Percentiles rank a stretch among this genome's conserved stretches.
Evolutionary conservation across 2,888 invertebrate species (phyloP).

Genomic region (Xylota sylvarum): DNA sequence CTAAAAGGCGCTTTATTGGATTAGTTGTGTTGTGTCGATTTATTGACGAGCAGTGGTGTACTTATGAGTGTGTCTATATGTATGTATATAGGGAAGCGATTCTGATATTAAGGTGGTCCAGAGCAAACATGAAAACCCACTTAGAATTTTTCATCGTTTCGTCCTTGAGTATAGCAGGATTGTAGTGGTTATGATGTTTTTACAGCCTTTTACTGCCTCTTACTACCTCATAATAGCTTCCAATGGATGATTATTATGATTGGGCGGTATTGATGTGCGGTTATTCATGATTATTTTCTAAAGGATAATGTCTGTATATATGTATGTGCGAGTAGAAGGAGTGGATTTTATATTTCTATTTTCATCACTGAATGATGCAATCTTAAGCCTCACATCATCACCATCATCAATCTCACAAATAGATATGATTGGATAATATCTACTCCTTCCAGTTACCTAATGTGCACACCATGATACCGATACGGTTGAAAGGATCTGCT

Average conservation of each 20-base stretch:
- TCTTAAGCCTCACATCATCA: not conserved
- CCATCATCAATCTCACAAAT: slow-evolving; percentile 43
- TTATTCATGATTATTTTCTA: slow-evolving; percentile 32
- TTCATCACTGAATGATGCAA: not conserved
- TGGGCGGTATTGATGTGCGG: slow-evolving; percentile 26
- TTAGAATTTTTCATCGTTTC: slow-evolving; percentile 59
- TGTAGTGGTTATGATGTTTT: slow-evolving; percentile 56
- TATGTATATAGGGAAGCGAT: not conserved
- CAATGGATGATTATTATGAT: slow-evolving; percentile 39
- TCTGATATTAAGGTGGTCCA: slow-evolving; percentile 38
- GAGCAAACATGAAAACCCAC: slow-evolving; percentile 70
- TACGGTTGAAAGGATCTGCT: slow-evolving; percentile 67
- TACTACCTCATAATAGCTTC: slow-evolving; percentile 65
- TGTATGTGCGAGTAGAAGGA: not conserved
- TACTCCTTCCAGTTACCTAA: slow-evolving; percentile 11
- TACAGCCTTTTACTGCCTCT: slow-evolving; percentile 49
- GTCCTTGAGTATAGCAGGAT: slow-evolving; percentile 30
- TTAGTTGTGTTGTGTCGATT: slow-evolving; percentile 45
- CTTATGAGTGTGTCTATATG: not conserved
- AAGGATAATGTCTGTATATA: too few relatives aligned
- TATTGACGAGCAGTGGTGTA: slow-evolving; percentile 46
- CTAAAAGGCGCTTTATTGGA: slow-evolving; percentile 54
- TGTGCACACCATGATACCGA: slow-evolving; percentile 59
- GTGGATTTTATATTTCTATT: slow-evolving; percentile 4
- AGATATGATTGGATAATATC: too few relatives aligned